Percentiles rank a stretch among this genome's conserved stretches.
Conservation (phyloP, 2,888 invertebrate genomes). For the Petrophora chlorosata region DNA sequence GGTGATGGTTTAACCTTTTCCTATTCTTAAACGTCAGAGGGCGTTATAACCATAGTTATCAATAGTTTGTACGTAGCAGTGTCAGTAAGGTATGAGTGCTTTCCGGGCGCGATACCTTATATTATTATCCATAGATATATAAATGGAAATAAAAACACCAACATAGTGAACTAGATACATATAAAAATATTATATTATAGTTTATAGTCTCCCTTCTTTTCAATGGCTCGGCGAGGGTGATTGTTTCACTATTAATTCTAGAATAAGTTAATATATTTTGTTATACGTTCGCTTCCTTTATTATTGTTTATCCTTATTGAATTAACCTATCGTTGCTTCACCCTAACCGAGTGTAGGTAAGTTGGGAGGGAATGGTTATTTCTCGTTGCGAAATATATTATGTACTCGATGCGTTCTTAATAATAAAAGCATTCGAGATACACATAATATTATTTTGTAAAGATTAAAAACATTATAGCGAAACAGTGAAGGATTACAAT, state of each 20-base stretch:
- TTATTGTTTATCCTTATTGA: conserved; percentile 65
- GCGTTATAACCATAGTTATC: conserved; percentile 69
- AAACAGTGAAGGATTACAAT: conserved; percentile 57
- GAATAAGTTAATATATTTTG: conserved; percentile 76
- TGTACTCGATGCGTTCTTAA: conserved; percentile 40
- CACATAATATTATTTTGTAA: conserved; percentile 54
- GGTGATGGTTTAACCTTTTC: no score
- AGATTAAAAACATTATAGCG: conserved; percentile 42
- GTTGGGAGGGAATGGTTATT: conserved; percentile 45
- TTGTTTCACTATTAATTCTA: conserved; percentile 63
- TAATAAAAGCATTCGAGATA: conserved; percentile 7
- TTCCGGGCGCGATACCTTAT: conserved; percentile 59
- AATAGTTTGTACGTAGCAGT: conserved; percentile 69
- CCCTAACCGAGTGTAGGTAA: conserved; percentile 53
- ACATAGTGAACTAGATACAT: conserved; percentile 78
- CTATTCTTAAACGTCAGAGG: no score
- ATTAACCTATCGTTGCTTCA: conserved; percentile 56
- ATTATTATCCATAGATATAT: conserved; percentile 70
- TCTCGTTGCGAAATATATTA: conserved; percentile 57
- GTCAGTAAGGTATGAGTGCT: conserved; percentile 56
- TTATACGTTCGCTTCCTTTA: conserved; percentile 72
- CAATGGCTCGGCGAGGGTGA: conserved; percentile 57
- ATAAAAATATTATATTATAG: conserved; percentile 61
- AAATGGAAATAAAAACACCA: conserved; percentile 81
- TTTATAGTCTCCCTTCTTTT: conserved; percentile 50